Conservation (phyloP, 2,888 invertebrate genomes). For the Coecobrya sp. region DNA sequence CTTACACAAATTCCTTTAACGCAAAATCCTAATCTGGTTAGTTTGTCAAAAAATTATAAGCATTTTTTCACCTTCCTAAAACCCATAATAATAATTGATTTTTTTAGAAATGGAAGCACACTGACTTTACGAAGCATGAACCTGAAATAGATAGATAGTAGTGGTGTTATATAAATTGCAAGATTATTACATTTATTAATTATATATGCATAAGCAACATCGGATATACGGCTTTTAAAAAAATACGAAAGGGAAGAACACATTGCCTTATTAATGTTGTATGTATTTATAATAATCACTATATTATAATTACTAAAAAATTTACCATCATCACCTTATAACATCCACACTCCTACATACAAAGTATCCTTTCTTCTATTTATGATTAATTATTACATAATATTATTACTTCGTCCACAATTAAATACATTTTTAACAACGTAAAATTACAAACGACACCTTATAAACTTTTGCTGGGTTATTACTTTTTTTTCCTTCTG, state of each 20-base stretch:
- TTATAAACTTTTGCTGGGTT: too few relatives aligned
- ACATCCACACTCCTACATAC: not conserved
- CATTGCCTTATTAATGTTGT: slow-evolving; percentile 25
- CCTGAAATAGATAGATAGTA: not conserved
- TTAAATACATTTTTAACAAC: not conserved
- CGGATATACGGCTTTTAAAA: slow-evolving; percentile 38
- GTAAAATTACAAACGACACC: not conserved
- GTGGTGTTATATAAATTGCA: slow-evolving; percentile 15
- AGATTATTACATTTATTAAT: slow-evolving; percentile 24
- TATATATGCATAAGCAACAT: slow-evolving; percentile 37
- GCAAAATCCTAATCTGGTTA: slow-evolving; percentile 13
- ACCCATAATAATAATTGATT: not conserved
- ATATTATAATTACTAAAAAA: not conserved
- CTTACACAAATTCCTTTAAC: not conserved
- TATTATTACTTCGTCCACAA: not conserved
- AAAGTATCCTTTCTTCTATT: not conserved
- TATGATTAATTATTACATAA: not conserved
- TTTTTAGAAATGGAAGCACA: slow-evolving; percentile 37
- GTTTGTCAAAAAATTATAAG: slow-evolving; percentile 5
- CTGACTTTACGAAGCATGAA: slow-evolving; percentile 4
- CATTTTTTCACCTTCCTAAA: not conserved
- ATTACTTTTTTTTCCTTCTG: not conserved
- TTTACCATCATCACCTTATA: slow-evolving; percentile 8
- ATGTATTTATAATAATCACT: not conserved
- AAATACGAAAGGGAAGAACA: slow-evolving; percentile 65